Evolutionary conservation across 2,888 invertebrate genomes (phyloP).

Genomic region (Cephus spinipes): DNA sequence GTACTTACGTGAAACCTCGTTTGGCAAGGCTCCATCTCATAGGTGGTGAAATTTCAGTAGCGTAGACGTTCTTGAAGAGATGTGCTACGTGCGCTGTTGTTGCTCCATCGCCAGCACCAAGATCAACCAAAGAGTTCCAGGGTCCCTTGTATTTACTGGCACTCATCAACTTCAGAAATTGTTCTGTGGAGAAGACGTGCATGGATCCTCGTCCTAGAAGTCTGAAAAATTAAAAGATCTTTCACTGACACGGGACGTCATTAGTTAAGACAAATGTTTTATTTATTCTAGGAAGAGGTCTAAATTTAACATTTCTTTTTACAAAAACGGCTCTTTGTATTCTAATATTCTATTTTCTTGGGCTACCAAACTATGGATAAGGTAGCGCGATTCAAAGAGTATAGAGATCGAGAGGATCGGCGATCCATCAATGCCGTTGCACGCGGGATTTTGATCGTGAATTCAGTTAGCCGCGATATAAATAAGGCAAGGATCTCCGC

Average conservation of each 20-base stretch:
- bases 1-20: slow-evolving; percentile 81
- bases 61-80: slow-evolving; percentile 81
- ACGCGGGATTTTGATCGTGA: slow-evolving; percentile 63
- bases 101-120: slow-evolving; percentile 97
- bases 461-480: slow-evolving; percentile 61
- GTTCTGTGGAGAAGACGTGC: slow-evolving; percentile 92
- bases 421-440: slow-evolving; percentile 63
- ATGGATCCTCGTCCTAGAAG: slow-evolving; percentile 93
- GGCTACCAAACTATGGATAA: slow-evolving; percentile 3
- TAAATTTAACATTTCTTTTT: neutral
- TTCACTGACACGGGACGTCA: neutral
- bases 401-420: slow-evolving; percentile 20
- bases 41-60: slow-evolving; percentile 90
- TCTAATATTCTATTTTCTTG: no score
- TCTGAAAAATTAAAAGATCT: slow-evolving; percentile 68
- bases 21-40: slow-evolving; percentile 86
- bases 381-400: slow-evolving; percentile 27
- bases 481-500: slow-evolving; percentile 52
- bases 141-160: slow-evolving; percentile 61
- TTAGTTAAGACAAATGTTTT: neutral
- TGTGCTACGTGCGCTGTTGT: slow-evolving; percentile 85
- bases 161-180: slow-evolving; percentile 77
- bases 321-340: no score
- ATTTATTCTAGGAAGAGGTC: neutral
- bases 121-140: slow-evolving; percentile 77